Percentiles rank a stretch among this genome's conserved stretches.
phyloP scores from a whole-genome alignment of 2,113 vertebrate species.

The Cervus canadensis region DNA sequence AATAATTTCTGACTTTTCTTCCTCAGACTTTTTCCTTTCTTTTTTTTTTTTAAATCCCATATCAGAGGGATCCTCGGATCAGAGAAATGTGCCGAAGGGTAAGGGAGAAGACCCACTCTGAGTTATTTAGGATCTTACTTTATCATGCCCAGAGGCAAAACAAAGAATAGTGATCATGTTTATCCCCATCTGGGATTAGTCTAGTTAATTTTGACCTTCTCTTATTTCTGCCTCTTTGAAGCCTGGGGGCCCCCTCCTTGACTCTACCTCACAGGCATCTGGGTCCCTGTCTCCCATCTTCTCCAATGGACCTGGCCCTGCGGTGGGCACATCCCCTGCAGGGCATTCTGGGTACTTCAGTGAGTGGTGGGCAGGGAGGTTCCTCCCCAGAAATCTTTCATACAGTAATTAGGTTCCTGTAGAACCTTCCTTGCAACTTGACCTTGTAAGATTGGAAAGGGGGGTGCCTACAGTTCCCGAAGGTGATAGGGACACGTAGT shows the following conservation, averaged over 20 bases:
- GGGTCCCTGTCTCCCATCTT: accelerated
- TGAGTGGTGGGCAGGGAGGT: accelerated
- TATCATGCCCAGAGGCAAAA: background rate
- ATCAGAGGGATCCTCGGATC: background rate
- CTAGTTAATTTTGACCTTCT: background rate
- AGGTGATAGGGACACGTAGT: accelerated
- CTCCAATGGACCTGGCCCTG: background rate
- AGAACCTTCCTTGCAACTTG: background rate
- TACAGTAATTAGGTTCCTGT: background rate
- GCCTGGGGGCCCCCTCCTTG: too few species aligned
- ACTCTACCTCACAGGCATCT: background rate
- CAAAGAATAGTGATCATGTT: background rate
- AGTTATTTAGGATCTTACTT: background rate
- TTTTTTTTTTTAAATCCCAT: background rate
- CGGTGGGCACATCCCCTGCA: accelerated
- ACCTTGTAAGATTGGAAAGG: background rate
- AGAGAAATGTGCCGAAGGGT: too few species aligned
- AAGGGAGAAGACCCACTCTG: background rate
- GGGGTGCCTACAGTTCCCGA: accelerated
- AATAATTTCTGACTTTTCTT: background rate
- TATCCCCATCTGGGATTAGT: background rate
- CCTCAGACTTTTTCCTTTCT: accelerated
- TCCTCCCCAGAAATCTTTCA: background rate
- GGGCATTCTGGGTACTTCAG: background rate
- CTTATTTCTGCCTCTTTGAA: background rate